phyloP scores from a whole-genome alignment of 2,797 vertebrate species.

The Crocodylus rhombifer region DNA sequence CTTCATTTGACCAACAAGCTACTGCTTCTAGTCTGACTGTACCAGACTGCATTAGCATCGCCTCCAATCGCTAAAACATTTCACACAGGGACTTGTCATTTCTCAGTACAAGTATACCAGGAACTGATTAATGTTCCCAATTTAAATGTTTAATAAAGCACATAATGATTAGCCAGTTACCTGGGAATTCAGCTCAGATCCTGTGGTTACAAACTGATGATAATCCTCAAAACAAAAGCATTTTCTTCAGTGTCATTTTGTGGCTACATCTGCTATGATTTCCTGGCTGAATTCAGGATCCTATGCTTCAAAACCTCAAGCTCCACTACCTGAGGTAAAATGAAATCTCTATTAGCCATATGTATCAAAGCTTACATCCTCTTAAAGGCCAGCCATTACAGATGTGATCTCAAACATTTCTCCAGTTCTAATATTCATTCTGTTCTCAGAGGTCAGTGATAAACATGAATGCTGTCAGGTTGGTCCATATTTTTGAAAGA shows the following conservation, averaged over 20 bases:
- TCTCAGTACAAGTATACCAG: neutral
- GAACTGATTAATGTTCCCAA: neutral
- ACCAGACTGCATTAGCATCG: neutral
- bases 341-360: neutral
- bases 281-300: constrained; percentile 20
- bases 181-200: neutral
- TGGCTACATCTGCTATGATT: neutral
- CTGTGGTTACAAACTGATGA: neutral
- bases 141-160: neutral
- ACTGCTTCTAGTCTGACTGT: neutral
- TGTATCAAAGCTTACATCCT: neutral
- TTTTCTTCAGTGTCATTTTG: neutral
- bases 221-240: neutral
- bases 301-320: neutral
- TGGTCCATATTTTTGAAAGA: neutral
- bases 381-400: neutral
- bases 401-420: neutral
- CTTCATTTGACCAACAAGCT: neutral
- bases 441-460: neutral
- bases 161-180: neutral
- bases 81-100: neutral
- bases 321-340: neutral
- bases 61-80: neutral
- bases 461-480: neutral
- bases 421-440: neutral